A percentile compares a stretch with the other conserved stretches of the same genome.
Conservation (phyloP, 2,113 vertebrate genomes). For the Hepsetus odoe region DNA sequence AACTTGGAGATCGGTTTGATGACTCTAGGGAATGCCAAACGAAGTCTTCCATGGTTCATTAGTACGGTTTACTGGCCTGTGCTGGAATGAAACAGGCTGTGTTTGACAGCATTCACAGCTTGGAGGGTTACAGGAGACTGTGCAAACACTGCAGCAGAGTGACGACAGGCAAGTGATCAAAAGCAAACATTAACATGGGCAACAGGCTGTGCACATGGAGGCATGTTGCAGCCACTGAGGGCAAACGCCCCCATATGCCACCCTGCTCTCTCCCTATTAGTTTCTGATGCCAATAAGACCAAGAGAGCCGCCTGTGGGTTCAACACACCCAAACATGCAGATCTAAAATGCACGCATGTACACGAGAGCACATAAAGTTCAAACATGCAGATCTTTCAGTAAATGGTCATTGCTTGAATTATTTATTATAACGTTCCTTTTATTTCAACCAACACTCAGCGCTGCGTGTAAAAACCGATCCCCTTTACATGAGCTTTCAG, state of each 20-base stretch:
- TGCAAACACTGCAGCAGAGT: conserved; percentile 9
- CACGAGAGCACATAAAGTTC: not conserved
- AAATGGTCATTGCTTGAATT: conserved; percentile 12
- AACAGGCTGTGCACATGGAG: conserved; percentile 26
- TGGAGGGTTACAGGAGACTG: conserved; percentile 7
- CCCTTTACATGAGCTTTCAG: not conserved
- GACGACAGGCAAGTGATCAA: not conserved
- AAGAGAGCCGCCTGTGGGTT: not conserved
- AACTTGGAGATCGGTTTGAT: not conserved
- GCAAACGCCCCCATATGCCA: conserved; percentile 33
- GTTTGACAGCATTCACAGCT: not conserved
- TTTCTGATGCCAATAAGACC: not conserved
- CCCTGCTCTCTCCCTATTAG: not conserved
- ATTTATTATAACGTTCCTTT: conserved; percentile 10
- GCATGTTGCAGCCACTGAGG: conserved; percentile 18
- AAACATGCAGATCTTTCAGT: conserved; percentile 21
- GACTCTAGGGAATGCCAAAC: not conserved
- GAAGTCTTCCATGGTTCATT: not conserved
- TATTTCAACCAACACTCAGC: not conserved
- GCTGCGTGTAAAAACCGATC: not conserved
- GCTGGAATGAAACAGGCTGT: not conserved
- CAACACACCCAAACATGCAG: not conserved
- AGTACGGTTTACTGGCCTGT: not conserved
- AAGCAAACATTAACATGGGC: conserved; percentile 35
- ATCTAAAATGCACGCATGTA: not conserved